A percentile compares a stretch with the other conserved stretches of the same genome.
Evolutionary conservation across 2,797 vertebrate genomes (phyloP).

Genomic region (Acridotheres tristis): DNA sequence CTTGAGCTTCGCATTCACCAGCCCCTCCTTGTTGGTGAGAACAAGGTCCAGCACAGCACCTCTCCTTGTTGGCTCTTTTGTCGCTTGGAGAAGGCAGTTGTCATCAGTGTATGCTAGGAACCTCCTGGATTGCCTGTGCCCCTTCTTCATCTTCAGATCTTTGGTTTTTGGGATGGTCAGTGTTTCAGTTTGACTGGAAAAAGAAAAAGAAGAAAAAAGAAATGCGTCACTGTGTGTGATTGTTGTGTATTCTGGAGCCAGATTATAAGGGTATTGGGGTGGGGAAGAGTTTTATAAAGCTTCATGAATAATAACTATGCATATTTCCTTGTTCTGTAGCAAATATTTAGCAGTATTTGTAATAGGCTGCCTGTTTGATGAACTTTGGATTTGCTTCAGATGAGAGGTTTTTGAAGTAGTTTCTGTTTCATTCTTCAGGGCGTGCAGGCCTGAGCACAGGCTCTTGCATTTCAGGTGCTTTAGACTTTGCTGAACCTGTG

Average conservation of each 20-base stretch:
- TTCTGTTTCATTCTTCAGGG: background rate
- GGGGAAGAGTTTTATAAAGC: background rate
- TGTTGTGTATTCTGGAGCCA: background rate
- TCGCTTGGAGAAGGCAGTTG: background rate
- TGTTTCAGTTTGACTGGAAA: background rate
- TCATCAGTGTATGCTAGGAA: background rate
- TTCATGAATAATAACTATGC: background rate
- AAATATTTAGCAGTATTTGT: conserved; percentile 9
- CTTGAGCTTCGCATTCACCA: background rate
- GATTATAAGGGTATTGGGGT: background rate
- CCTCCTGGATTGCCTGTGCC: background rate
- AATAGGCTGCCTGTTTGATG: background rate
- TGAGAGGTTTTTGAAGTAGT: conserved; percentile 26
- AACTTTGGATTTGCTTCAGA: conserved; percentile 32
- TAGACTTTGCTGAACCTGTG: background rate
- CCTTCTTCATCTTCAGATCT: background rate
- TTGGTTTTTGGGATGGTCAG: background rate
- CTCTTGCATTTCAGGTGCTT: conserved; percentile 30
- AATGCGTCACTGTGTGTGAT: background rate
- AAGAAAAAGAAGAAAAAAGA: background rate
- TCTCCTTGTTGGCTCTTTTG: background rate
- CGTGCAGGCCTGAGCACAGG: background rate
- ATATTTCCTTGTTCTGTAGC: background rate
- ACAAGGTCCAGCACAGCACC: background rate
- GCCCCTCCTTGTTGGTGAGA: background rate